Conservation (phyloP, 23 tunicate species). For the Styela clava region DNA sequence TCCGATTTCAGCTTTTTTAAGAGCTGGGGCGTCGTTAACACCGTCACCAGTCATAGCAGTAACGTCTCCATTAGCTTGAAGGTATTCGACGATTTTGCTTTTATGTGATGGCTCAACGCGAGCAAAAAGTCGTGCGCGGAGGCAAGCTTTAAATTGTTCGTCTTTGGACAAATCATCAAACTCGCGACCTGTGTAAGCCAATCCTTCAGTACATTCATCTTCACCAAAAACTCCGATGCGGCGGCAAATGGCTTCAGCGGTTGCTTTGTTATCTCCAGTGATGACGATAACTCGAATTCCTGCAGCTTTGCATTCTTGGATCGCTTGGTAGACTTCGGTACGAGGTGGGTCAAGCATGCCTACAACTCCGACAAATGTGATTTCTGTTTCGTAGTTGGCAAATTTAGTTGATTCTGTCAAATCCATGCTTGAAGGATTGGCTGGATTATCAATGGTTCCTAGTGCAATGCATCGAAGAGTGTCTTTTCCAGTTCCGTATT, state of each 20-base stretch:
- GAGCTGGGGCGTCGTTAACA: constrained; percentile 98
- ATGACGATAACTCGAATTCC: constrained; percentile 98
- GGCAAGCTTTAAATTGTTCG: constrained; percentile 79
- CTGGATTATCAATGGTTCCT: constrained; percentile 79
- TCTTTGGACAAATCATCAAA: constrained; percentile 68
- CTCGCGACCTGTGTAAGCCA: constrained; percentile 94
- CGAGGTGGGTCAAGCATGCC: constrained; percentile 99
- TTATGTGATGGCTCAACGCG: constrained; percentile 99
- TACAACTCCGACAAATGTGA: constrained; percentile 95
- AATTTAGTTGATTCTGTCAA: constrained; percentile 80
- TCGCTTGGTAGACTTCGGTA: constrained; percentile 82
- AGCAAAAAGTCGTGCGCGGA: constrained; percentile 89
- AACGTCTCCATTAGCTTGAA: constrained; percentile 92
- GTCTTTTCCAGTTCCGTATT: constrained; percentile 97
- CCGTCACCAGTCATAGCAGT: constrained; percentile 99
- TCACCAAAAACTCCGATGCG: constrained; percentile 94
- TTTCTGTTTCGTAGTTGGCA: constrained; percentile 75
- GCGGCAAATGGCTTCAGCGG: constrained; percentile 98
- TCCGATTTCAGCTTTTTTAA: constrained; percentile 97
- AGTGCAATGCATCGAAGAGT: constrained; percentile 95
- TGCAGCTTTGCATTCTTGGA: constrained; percentile 83
- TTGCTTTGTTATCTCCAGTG: constrained; percentile 98
- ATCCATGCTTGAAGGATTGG: constrained; percentile 59
- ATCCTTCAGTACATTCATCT: constrained; percentile 84
- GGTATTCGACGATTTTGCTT: constrained; percentile 92